Base-by-base conservation (phyloP, 2,797 vertebrate genomes). In the Eleutherodactylus coqui region DNA sequence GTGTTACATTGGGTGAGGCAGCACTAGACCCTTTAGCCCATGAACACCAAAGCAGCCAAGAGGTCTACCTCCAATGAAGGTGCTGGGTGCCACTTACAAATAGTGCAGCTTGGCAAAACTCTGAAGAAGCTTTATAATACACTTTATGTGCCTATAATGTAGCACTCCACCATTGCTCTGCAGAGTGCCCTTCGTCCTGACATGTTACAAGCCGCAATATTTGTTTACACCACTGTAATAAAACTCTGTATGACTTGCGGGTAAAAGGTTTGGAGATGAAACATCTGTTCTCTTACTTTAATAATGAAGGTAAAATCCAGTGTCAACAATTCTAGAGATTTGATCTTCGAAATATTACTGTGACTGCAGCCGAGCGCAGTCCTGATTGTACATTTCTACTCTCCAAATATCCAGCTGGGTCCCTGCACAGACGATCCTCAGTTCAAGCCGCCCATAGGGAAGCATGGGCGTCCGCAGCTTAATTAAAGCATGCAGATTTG, bases 261-360 rank as follows among this genome's bases (percentile, higher is more conserved):
- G 67, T 86, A 45, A 82, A 86, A 19, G 58, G 58, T 41, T 67
- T 69, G 43, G 82, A 32, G 14, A 51, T 9, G 55, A 49, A 82
- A 47, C 79, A 82, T 76, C 79, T 69, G 79, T 47, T 86, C 60
- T 62, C 27, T 41, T 75, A 38, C 36, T 75, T 38, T 24, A 82
- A 34, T 34, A 70, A 77, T 69, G 24, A 29, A 24, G 62, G 49
- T 76, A 43, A 77, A 77, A 55, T 69, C 72, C 53, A 69, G 24
- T 55, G 79, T 81, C 72, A 83, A 87, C 62, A 79, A 41, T 45
- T 17, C 21, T 34, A 16, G 10, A 69, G 49, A 51, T 79, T 3
- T 16, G 49, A 41, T 73, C 34, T 73, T 9, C 58, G 24, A 4
- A 43, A 51, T 82, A 82, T 53, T 58, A 11, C 67, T 5, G 11